Evolutionary conservation across 2,888 invertebrate species (phyloP), one percentile per base, ranked within the genome.

Genomic region (Gortyna flavago): DNA sequence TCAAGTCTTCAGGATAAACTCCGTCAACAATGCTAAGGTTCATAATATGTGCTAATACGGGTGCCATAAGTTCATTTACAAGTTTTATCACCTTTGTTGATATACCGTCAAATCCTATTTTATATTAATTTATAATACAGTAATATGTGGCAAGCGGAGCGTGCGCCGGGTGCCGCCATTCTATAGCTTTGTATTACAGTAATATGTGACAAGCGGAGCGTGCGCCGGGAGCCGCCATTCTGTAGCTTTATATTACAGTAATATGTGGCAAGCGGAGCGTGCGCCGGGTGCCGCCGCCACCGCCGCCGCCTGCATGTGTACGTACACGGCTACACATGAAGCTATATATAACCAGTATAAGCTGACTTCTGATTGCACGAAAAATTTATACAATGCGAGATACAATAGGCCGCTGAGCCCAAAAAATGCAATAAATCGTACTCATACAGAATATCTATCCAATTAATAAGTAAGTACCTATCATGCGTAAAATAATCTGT

Each of bases 401-500:
- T n/a, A 76, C 77, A 75, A 67, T 61, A 67, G 69, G 32, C 32
- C 2, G 48, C 67, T 67, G 32, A 25, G 32, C 9, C 5, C 67
- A 25, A 25, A 16, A 32, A 48, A 25, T 67, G 32, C 13, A 25
- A 29, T n/a, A 66, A 41, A 41, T 18, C 3, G 32, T 54, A 64
- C 16, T 62, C 67, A 35, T 48, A 29, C 18, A 38, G 32, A 59
- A 44, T 32, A 59, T 51, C 64, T 51, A 41, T 62, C n/a, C 21
- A 29, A 67, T 67, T 57, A 16, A 38, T 38, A 38, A 16, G 18
- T 38, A 38, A 16, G 18, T 38, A 71, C 11, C 16, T 70, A n/a
- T 32, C 29, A 67, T 38, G 64, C 38, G n/a, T 32, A 38, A 25
- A 51, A 75, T 48, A 59, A 38, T 38, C 25, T 76, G 29, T 16